Base-by-base conservation (phyloP, 2,888 invertebrate species). In the Melikaiella ostensackeni region DNA sequence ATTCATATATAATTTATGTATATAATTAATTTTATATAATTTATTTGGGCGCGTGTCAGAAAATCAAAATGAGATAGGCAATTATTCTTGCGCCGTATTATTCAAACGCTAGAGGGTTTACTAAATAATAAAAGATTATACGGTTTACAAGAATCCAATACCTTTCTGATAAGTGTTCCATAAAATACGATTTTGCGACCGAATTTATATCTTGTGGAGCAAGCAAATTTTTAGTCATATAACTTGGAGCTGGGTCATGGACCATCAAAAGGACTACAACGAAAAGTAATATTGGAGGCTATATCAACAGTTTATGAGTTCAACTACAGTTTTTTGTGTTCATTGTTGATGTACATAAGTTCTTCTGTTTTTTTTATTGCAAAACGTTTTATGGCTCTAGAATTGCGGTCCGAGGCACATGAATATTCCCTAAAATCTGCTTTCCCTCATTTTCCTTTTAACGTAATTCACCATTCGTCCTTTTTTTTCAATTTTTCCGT, bases 251-350 rank as follows among this genome's bases (percentile, higher is more conserved):
- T 70, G 11, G 70, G 50, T 55, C 70, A 70, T 33, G 50, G 50
- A 70, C 50, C 50, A 70, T 30, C 30, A 21, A 70, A 70, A 46
- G 30, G 42, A 30, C 30, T 46, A n/a, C 66, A 46, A 66, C 66
- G 46, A 46, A 66, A 66, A 66, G 30, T 27, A 66, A 46, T 66
- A 46, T 66, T 66, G 42, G 42, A 66, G 66, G 66, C n/a, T 46
- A 66, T 66, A 46, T 66, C 66, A 66, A 66, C 66, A 66, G 66
- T 66, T 66, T 66, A 66, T 27, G 66, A 46, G 66, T 19, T 66
- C 42, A 16, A 38, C 9, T 66, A 19, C 27, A 66, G 64, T 24
- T 38, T 35, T 30, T 35, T 62, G 9, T 16, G 24, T 64, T 24
- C 42, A 19, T 46, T 46, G 27, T 46, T n/a, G 30, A 66, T 66